These are phyloP conservation scores for Arremon aurantiirostris DNA, from an alignment of 2,797 vertebrate genomes.

Conservation along the genomic window DNA sequence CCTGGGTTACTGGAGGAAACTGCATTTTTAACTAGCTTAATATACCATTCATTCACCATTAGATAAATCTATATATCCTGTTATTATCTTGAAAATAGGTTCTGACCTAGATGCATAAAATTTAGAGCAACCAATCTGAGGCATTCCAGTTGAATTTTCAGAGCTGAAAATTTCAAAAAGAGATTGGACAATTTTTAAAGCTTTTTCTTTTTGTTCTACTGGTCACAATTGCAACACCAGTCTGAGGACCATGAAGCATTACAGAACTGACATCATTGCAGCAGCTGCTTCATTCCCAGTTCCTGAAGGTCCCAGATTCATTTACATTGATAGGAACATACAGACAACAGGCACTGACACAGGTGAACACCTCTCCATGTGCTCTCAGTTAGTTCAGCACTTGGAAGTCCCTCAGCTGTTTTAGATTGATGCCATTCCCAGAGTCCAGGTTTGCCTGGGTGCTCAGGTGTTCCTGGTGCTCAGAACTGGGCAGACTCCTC, in stretches of 20 bases:
- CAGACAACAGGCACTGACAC: background rate
- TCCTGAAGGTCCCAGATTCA: background rate
- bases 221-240: background rate
- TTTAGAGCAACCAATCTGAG: background rate
- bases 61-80: background rate
- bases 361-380: background rate
- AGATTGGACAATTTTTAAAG: background rate
- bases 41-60: background rate
- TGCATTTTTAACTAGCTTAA: background rate
- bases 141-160: background rate
- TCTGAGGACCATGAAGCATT: background rate
- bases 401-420: background rate
- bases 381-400: background rate
- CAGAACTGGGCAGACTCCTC: background rate
- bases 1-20: background rate
- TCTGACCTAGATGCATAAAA: background rate
- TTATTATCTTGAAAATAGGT: background rate
- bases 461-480: background rate
- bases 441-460: background rate
- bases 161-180: background rate
- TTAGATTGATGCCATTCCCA: background rate
- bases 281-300: background rate
- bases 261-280: background rate
- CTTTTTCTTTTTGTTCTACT: background rate
- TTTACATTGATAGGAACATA: background rate